Evolutionary conservation across 2,113 vertebrate species (phyloP).

Genomic region (Petrocephalus zakoni): DNA sequence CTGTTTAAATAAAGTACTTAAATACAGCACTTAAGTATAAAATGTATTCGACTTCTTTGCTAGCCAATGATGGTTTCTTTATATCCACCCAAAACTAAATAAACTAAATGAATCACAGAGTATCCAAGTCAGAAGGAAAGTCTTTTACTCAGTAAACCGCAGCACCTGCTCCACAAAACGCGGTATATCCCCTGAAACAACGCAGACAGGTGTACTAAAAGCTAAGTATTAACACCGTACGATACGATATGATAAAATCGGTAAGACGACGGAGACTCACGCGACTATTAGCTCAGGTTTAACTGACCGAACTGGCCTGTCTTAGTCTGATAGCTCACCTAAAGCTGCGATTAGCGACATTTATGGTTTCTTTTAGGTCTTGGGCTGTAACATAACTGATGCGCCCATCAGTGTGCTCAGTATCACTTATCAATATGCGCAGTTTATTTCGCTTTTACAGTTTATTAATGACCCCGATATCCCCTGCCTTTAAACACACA

Average conservation of each 20-base stretch:
- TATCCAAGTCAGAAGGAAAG: neutral
- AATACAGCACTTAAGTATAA: neutral
- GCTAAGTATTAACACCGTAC: no score
- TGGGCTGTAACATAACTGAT: neutral
- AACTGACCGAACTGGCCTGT: neutral
- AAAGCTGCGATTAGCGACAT: neutral
- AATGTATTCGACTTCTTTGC: neutral
- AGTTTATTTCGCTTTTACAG: neutral
- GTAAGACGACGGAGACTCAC: no score
- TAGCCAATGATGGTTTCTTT: neutral
- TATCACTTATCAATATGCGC: neutral
- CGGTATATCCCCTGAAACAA: no score
- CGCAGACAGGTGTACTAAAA: constrained; percentile 32
- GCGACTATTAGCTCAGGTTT: constrained; percentile 43
- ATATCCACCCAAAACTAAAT: neutral
- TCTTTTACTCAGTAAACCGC: constrained; percentile 35
- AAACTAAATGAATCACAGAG: neutral
- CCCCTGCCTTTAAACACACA: neutral
- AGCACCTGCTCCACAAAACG: no score
- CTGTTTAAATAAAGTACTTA: neutral
- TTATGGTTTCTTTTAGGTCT: neutral
- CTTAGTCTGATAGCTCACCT: neutral
- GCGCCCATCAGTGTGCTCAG: neutral
- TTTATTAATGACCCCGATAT: neutral
- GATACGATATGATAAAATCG: no score